These are phyloP conservation scores for Drosophila erecta DNA, from an alignment of 1,140 invertebrate species.

Conservation along the genomic window DNA sequence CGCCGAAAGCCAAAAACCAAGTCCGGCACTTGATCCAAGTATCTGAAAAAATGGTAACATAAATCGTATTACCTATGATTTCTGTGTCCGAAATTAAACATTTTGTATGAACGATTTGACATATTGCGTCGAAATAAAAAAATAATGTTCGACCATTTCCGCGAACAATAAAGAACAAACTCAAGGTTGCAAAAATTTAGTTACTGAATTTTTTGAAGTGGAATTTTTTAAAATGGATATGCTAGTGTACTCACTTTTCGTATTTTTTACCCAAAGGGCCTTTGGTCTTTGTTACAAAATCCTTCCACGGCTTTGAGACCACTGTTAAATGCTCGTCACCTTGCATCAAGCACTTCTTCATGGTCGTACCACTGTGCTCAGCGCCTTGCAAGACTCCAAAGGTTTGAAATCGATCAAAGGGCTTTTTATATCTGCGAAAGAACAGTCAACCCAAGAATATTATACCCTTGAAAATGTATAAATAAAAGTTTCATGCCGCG, in stretches of 20 bases:
- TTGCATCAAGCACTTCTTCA: slow-evolving; percentile 56
- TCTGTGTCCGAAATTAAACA: too few species aligned
- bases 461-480: too few species aligned
- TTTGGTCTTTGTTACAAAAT: slow-evolving; percentile 58
- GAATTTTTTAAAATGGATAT: neutral
- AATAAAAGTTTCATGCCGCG: too few species aligned
- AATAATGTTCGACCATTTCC: too few species aligned
- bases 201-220: neutral
- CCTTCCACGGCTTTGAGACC: slow-evolving; percentile 62
- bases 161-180: slow-evolving; percentile 6
- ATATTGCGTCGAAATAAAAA: too few species aligned
- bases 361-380: slow-evolving; percentile 44
- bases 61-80: too few species aligned
- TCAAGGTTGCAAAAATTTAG: neutral
- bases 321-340: slow-evolving; percentile 53
- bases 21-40: slow-evolving; percentile 35
- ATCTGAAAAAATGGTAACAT: neutral
- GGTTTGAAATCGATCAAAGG: slow-evolving; percentile 19
- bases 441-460: neutral
- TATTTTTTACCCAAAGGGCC: slow-evolving; percentile 48
- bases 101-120: too few species aligned
- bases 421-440: slow-evolving; percentile 43
- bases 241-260: slow-evolving; percentile 35
- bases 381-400: slow-evolving; percentile 29
- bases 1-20: slow-evolving; percentile 28